Conservation (phyloP, 2,888 invertebrate genomes). For the Erannis defoliaria region DNA sequence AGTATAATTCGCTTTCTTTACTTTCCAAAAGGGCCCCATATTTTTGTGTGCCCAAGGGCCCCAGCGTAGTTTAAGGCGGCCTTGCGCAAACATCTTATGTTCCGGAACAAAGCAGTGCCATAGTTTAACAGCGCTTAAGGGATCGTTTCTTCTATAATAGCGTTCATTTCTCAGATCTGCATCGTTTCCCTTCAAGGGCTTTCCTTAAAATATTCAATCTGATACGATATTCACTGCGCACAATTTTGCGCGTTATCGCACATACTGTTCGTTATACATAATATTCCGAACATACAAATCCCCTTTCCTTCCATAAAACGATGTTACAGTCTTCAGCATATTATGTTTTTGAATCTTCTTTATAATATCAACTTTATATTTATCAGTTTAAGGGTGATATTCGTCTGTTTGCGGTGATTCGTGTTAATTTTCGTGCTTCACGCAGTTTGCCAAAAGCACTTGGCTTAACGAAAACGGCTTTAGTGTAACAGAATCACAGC, state of each 20-base stretch:
- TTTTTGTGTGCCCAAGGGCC: no score
- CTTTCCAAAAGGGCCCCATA: no score
- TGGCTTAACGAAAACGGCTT: constrained; percentile 60
- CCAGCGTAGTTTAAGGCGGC: no score
- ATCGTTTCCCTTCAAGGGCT: constrained; percentile 20
- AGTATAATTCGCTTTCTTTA: no score
- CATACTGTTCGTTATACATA: constrained; percentile 51
- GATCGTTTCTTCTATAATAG: constrained; percentile 10
- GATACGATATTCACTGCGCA: constrained; percentile 38
- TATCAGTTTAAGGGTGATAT: constrained; percentile 25
- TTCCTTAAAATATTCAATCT: constrained; percentile 26
- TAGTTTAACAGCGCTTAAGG: constrained; percentile 3
- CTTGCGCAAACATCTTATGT: no score
- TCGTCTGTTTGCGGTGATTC: constrained; percentile 39
- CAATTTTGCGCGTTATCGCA: constrained; percentile 45
- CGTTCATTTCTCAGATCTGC: constrained; percentile 17
- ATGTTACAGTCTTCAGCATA: constrained; percentile 42
- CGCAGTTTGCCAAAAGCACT: constrained; percentile 67
- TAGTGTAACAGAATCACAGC: constrained; percentile 46
- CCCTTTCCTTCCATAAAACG: constrained; percentile 54
- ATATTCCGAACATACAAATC: constrained; percentile 51
- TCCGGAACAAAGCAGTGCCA: constrained; percentile 4
- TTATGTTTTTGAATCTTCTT: constrained; percentile 9
- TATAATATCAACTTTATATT: constrained; percentile 29
- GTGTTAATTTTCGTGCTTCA: constrained; percentile 64